Conservation (phyloP, 2,888 invertebrate genomes). For the Sphaerophoria taeniata region DNA sequence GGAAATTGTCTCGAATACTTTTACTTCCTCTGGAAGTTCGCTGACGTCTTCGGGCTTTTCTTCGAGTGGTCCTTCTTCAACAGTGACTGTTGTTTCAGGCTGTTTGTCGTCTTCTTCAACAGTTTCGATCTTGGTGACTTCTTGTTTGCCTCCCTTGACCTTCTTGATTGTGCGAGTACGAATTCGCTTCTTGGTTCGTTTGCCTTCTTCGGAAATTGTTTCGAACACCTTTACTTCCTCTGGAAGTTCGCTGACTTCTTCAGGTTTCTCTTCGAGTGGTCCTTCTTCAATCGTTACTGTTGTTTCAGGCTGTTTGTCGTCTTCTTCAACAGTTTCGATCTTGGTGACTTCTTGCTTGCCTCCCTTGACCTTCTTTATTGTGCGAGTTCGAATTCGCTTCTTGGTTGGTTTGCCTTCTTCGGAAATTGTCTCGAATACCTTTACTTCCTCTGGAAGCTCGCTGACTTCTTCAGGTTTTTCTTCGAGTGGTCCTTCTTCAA, state of each 20-base stretch:
- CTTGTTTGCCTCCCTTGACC: not conserved
- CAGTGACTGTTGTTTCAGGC: not conserved
- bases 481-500: slow-evolving; percentile 78
- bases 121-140: not conserved
- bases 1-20: too few species aligned
- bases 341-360: not conserved
- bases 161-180: not conserved
- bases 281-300: not conserved
- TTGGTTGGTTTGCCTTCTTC: not conserved
- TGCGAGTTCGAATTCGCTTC: not conserved
- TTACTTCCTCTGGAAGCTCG: not conserved
- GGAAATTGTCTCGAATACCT: not conserved
- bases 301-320: not conserved
- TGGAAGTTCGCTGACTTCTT: not conserved
- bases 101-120: not conserved
- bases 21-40: not conserved
- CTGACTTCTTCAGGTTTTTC: slow-evolving; percentile 35
- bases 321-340: slow-evolving; percentile 1
- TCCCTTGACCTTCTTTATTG: not conserved
- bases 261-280: not conserved
- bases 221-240: not conserved
- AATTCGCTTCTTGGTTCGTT: too few species aligned
- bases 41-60: not conserved
- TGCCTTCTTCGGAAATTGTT: not conserved
- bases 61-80: not conserved